Evolutionary conservation across 2,113 vertebrate genomes (phyloP).

Genomic region (Hypocryptadius cinnamomeus): DNA sequence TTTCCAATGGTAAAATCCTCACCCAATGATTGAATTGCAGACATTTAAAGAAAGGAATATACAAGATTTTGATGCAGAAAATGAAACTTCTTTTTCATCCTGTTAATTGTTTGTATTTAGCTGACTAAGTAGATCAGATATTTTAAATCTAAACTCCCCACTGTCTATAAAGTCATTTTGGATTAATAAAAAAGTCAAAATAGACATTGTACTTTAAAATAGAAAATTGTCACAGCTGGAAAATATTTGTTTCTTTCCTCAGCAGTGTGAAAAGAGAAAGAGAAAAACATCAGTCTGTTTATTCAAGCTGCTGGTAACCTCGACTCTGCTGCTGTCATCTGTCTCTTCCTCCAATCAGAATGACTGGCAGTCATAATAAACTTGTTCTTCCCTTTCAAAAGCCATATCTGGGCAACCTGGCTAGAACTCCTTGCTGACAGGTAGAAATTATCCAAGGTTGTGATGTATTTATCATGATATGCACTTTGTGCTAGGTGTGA

Average conservation of each 20-base stretch:
- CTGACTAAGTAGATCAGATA: background rate
- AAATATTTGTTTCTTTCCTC: background rate
- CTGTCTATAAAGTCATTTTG: background rate
- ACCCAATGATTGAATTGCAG: background rate
- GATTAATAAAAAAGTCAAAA: background rate
- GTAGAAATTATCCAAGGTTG: slow-evolving; percentile 21
- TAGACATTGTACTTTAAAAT: background rate
- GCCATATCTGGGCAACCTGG: background rate
- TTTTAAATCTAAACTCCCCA: background rate
- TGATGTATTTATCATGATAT: background rate
- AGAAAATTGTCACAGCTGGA: background rate
- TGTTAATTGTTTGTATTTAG: background rate
- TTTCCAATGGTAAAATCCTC: background rate
- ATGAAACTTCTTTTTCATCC: background rate
- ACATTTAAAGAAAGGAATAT: background rate
- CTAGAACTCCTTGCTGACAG: background rate
- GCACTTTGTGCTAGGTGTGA: slow-evolving; percentile 19
- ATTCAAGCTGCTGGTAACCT: slow-evolving; percentile 28
- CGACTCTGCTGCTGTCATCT: slow-evolving; percentile 8
- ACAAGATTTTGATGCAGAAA: background rate
- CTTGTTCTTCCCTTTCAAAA: slow-evolving; percentile 15
- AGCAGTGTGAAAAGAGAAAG: background rate
- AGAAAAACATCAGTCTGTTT: background rate
- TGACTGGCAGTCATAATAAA: slow-evolving; percentile 14
- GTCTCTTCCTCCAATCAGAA: background rate